Base-by-base conservation (phyloP, 2,888 invertebrate genomes). In the Acrobeloides nanus region DNA sequence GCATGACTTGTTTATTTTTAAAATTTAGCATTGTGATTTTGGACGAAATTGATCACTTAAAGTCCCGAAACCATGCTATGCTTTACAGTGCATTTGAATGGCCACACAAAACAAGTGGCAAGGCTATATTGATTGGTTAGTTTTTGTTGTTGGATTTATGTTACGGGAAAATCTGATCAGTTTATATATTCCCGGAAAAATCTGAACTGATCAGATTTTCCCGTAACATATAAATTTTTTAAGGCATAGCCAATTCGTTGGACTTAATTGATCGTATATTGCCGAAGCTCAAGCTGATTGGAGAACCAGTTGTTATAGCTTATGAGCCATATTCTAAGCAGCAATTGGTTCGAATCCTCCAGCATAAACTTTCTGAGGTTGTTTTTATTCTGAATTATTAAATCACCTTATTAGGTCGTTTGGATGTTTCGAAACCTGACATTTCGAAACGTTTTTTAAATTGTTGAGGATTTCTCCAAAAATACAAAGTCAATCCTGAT, bases 21-120 rank as follows among this genome's bases (percentile, higher is more conserved):
- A 8, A 25, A 8, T 57, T 50, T 17, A 57, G 57, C 12, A 27
- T 57, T 15, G 25, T 57, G 6, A 84, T 95, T 10, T 74, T 97
- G 49, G 95, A 95, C 75, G 95, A 95, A 79, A 85, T 95, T 51
- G 95, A 97, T 75, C 89, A 93, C 74, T 76, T 97, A 31, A 84
- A 85, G 66, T 72, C 70, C 39, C 76, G 75, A 48, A 84, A 84
- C 57, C 89, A 90, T 67, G 83, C 86, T 0, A 84, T 93, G 2
- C 78, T 95, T 5, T 92, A 93, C 76, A 84, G 85, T 1, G 83
- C 93, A 62, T 93, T 95, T 74, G 88, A 89, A 73, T 92, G 89
- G 90, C 87, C 92, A 0, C 81, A 85, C 0, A 74, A 82, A 44
- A 73, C 77, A 0, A 76, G 81, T 20, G 83, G 85, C 0, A 82